Base-by-base conservation (phyloP, 1,140 invertebrate genomes). In the Babylonia areolata region DNA sequence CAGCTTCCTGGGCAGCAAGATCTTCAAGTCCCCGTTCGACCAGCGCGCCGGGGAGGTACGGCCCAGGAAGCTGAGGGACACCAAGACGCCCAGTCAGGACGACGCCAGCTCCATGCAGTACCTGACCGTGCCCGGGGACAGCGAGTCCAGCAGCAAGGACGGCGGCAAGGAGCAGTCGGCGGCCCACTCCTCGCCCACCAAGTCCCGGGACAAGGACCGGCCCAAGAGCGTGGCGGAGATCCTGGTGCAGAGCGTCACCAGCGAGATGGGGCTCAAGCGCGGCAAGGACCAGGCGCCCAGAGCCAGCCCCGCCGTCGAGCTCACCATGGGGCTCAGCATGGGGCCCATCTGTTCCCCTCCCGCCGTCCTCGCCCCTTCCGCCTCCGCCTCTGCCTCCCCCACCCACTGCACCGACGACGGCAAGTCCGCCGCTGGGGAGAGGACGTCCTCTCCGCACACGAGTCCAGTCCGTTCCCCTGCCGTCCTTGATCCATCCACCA, bases 21-120 rank as follows among this genome's bases (percentile, higher is more conserved):
- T 91, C 20, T 87, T 90, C 69, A 90, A 87, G 79, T 84, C 69
- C 82, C 87, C 87, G 15, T 90, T 89, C 84, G 88, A 90, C 39
- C 37, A 73, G 31, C 88, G 87, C 77, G 87, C 88, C 51, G 86
- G 58, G 42, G 86, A 88, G 82, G 84, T 81, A 20, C 87, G 84
- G 81, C 85, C 88, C 28, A 81, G 23, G 33, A 86, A 54, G 81
- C 46, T 82, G 73, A 88, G 54, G 31, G 83, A 75, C 69, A 86
- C 83, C 42, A 85, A 88, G 9, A 78, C 86, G 9, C 80, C 86
- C 28, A 84, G 64, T 58, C 88, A 90, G 51, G 89, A 90, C 31
- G 79, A 82, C 1, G 46, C 88, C n/a, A 23, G 58, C n/a, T 81
- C 77, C n/a, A 88, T 80, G 85, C 87, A 85, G 51, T 87, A 88